Conservation (phyloP, 1,140 invertebrate genomes). For the Argopecten irradians region DNA sequence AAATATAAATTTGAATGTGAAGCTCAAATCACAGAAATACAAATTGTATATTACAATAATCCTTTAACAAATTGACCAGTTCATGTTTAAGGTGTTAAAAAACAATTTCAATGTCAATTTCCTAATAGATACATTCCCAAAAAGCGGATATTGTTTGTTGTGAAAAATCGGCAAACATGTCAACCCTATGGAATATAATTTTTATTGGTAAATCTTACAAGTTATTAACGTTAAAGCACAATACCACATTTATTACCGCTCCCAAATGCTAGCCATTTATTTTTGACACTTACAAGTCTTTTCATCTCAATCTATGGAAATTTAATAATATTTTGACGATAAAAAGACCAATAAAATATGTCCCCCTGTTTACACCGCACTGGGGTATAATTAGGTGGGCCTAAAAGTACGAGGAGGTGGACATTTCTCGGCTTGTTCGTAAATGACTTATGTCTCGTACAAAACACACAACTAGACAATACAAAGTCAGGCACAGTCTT, state of each 20-base stretch:
- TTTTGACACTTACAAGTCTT: not conserved
- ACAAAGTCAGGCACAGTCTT: not conserved
- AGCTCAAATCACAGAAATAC: not conserved
- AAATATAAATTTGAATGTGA: not conserved
- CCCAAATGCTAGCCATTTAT: not conserved
- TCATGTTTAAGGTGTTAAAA: not conserved
- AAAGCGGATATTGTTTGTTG: not conserved
- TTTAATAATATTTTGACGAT: slow-evolving; percentile 13
- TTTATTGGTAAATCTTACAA: slow-evolving; percentile 1
- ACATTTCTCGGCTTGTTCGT: not conserved
- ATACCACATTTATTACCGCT: not conserved
- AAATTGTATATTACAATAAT: not conserved
- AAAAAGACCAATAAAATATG: not conserved
- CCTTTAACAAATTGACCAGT: not conserved
- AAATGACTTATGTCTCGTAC: not conserved
- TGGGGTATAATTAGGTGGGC: not conserved
- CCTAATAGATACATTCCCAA: not conserved
- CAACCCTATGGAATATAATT: not conserved
- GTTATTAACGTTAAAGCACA: not conserved
- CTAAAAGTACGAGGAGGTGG: not conserved
- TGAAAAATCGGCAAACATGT: not conserved
- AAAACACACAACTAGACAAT: not conserved
- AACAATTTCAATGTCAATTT: not conserved
- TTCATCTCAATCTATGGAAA: not conserved
- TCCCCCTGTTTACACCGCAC: not conserved